Conservation (phyloP, 2,113 vertebrate genomes). For the Lates calcarifer region DNA sequence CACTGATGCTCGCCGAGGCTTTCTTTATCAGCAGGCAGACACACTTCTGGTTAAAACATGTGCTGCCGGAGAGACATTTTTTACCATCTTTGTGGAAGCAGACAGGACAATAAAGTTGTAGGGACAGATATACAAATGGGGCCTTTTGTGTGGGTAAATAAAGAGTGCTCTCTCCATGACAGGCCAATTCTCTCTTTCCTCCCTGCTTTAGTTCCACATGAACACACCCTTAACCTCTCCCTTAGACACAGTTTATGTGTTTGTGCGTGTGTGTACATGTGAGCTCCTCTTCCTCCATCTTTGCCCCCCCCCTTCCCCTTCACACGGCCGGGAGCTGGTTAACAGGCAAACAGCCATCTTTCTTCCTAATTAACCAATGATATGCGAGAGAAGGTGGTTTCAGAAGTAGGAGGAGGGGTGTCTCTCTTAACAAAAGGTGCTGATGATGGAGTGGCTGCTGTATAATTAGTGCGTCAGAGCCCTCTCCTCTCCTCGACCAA, state of each 20-base stretch:
- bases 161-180: constrained; percentile 95
- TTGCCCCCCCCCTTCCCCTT: constrained; percentile 17
- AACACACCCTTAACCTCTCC: constrained; percentile 88
- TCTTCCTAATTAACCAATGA: constrained; percentile 99
- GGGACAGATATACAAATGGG: constrained; percentile 96
- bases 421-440: constrained; percentile 98
- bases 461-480: constrained; percentile 99
- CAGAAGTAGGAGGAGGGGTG: constrained; percentile 76
- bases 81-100: constrained; percentile 87
- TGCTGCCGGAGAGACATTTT: constrained; percentile 80
- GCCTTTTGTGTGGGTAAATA: constrained; percentile 98
- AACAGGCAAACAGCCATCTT: constrained; percentile 96
- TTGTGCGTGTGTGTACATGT: constrained; percentile 15
- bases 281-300: constrained; percentile 1
- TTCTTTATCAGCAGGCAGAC: constrained; percentile 72
- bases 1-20: constrained; percentile 20
- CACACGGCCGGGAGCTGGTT: constrained; percentile 79
- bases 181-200: constrained; percentile 93
- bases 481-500: constrained; percentile 95
- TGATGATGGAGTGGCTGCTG: constrained; percentile 99
- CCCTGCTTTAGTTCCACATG: constrained; percentile 93
- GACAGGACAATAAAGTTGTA: constrained; percentile 95
- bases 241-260: constrained; percentile 51
- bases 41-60: constrained; percentile 87
- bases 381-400: constrained; percentile 84